A percentile compares a stretch with the other conserved stretches of the same genome.
These are phyloP conservation scores for Ornithorhynchus anatinus DNA, from an alignment of 2,113 vertebrate genomes.

Conservation along the genomic window DNA sequence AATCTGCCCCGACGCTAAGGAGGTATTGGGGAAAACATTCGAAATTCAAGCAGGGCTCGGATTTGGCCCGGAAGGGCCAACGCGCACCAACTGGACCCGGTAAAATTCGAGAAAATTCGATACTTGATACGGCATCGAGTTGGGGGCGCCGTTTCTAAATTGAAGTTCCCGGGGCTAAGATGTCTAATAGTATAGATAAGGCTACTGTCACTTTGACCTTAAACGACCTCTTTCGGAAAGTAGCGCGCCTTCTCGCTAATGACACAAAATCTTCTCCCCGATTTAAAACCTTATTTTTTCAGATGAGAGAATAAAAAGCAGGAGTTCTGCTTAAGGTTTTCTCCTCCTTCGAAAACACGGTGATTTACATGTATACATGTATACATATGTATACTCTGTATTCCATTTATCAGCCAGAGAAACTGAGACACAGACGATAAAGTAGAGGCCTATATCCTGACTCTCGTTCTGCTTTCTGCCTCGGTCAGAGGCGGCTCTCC, in stretches of 20 bases:
- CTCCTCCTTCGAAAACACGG: constrained; percentile 1
- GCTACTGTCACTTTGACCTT: not conserved
- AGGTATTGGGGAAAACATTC: not conserved
- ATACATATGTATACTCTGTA: no score
- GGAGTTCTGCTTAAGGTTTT: not conserved
- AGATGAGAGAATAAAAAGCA: not conserved
- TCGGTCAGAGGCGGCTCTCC: not conserved
- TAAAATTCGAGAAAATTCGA: not conserved
- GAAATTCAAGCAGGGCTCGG: not conserved
- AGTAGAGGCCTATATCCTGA: constrained; percentile 5
- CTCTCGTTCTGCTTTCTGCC: constrained; percentile 6
- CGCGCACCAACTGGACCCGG: not conserved
- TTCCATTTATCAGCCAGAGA: constrained; percentile 3
- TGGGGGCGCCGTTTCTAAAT: not conserved
- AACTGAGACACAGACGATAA: not conserved
- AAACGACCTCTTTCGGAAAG: not conserved
- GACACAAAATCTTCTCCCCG: not conserved
- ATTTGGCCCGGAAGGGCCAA: not conserved
- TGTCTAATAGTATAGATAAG: not conserved
- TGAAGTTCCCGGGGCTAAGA: not conserved
- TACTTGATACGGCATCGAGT: not conserved
- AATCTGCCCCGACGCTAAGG: not conserved
- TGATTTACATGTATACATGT: not conserved
- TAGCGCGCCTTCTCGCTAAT: no score
- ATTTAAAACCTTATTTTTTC: not conserved